Percentiles rank a stretch among this genome's conserved stretches.
These are phyloP conservation scores for Podarcis raffonei DNA, from an alignment of 2,113 vertebrate genomes.

Conservation along the genomic window DNA sequence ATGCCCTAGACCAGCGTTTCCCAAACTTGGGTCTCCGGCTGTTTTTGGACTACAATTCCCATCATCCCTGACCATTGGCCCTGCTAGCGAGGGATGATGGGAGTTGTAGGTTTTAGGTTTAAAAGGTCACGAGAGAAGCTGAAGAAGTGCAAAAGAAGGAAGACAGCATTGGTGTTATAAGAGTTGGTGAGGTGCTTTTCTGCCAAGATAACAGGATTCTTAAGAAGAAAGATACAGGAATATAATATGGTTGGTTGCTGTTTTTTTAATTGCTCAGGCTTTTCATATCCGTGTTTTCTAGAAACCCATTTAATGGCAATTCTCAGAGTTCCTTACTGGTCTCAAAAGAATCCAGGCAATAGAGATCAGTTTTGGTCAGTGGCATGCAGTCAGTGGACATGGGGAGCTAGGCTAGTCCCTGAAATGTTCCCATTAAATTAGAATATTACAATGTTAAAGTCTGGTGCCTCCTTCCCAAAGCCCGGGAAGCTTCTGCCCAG, in stretches of 20 bases:
- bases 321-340: not conserved
- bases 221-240: not conserved
- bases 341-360: not conserved
- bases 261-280: not conserved
- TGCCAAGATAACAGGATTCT: not conserved
- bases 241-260: fast-evolving
- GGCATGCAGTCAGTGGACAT: not conserved
- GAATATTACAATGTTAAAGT: too few relatives aligned
- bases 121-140: not conserved
- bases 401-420: not conserved
- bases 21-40: too few relatives aligned
- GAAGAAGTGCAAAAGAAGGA: fast-evolving
- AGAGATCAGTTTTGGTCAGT: not conserved
- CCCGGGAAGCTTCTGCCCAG: too few relatives aligned
- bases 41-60: too few relatives aligned
- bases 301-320: not conserved
- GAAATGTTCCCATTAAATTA: too few relatives aligned
- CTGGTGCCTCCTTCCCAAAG: too few relatives aligned
- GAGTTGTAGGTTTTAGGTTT: not conserved
- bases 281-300: not conserved
- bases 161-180: not conserved
- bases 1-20: too few relatives aligned
- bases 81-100: too few relatives aligned
- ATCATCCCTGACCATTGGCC: too few relatives aligned
- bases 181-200: not conserved